phyloP scores from a whole-genome alignment of 2,888 invertebrate species.

The Priapulus caudatus region DNA sequence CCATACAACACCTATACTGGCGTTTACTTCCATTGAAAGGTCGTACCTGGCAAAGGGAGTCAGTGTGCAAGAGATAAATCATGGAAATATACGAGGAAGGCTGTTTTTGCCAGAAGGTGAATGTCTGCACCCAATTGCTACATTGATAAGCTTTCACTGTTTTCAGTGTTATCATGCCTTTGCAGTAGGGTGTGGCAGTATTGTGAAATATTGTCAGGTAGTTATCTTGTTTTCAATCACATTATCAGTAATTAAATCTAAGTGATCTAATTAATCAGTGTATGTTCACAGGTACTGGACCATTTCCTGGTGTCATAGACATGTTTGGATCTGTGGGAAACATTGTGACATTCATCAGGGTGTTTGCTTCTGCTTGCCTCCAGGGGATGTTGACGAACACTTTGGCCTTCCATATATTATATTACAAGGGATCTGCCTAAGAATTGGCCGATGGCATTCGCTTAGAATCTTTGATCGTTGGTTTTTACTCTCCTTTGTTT shows the following conservation, averaged over 20 bases:
- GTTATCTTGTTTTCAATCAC: too few relatives aligned
- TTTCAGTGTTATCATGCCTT: too few relatives aligned
- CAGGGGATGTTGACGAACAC: background rate
- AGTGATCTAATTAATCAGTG: too few relatives aligned
- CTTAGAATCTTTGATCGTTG: conserved; percentile 23
- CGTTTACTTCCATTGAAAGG: background rate
- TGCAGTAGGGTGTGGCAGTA: too few relatives aligned
- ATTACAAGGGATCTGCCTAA: background rate
- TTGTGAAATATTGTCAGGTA: too few relatives aligned
- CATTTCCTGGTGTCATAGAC: background rate
- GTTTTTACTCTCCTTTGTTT: too few relatives aligned
- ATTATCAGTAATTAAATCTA: too few relatives aligned
- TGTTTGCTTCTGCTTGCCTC: background rate
- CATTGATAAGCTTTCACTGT: too few relatives aligned
- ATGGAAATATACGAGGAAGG: background rate
- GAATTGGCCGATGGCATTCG: conserved; percentile 11
- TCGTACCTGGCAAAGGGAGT: background rate
- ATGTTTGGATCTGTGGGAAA: background rate
- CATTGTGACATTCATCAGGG: background rate
- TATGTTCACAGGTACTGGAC: background rate
- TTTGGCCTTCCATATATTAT: background rate
- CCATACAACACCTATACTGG: background rate
- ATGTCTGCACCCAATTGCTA: too few relatives aligned
- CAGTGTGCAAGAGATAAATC: background rate
- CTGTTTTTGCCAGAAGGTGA: background rate